phyloP scores from a whole-genome alignment of 1,140 invertebrate species.

The Achroia grisella region DNA sequence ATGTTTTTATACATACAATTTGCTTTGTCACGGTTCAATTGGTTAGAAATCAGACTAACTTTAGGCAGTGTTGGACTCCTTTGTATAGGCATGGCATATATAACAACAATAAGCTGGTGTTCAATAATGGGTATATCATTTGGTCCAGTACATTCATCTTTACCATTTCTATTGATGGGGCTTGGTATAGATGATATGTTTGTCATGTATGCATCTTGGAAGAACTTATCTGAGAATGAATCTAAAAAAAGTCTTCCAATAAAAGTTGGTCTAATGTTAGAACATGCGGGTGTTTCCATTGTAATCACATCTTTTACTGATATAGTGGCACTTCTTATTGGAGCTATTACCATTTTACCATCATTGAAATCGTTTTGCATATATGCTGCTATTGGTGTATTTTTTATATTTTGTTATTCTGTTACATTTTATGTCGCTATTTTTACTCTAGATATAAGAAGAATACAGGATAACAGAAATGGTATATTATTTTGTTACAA shows the following conservation, averaged over 20 bases:
- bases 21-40: slow-evolving; percentile 83
- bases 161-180: slow-evolving; percentile 88
- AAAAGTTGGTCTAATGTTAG: slow-evolving; percentile 80
- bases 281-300: slow-evolving; percentile 87
- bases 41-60: slow-evolving; percentile 81
- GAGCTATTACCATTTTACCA: slow-evolving; percentile 82
- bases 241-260: slow-evolving; percentile 73
- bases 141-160: slow-evolving; percentile 86
- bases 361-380: slow-evolving; percentile 84
- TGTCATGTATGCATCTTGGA: slow-evolving; percentile 85
- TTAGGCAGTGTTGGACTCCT: slow-evolving; percentile 80
- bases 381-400: slow-evolving; percentile 81
- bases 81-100: slow-evolving; percentile 84
- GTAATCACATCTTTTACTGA: slow-evolving; percentile 89
- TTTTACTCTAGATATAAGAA: slow-evolving; percentile 80
- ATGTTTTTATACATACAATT: slow-evolving; percentile 84
- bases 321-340: slow-evolving; percentile 84
- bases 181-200: slow-evolving; percentile 89
- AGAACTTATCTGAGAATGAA: slow-evolving; percentile 73
- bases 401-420: slow-evolving; percentile 83
- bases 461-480: slow-evolving; percentile 78
- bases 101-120: slow-evolving; percentile 82
- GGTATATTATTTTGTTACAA: slow-evolving; percentile 80
- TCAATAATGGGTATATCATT: slow-evolving; percentile 83
- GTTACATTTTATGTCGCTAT: slow-evolving; percentile 87